Evolutionary conservation across 2,888 invertebrate species (phyloP), one percentile per base, ranked within the genome.

Genomic region (Cyrtodaria siliqua): DNA sequence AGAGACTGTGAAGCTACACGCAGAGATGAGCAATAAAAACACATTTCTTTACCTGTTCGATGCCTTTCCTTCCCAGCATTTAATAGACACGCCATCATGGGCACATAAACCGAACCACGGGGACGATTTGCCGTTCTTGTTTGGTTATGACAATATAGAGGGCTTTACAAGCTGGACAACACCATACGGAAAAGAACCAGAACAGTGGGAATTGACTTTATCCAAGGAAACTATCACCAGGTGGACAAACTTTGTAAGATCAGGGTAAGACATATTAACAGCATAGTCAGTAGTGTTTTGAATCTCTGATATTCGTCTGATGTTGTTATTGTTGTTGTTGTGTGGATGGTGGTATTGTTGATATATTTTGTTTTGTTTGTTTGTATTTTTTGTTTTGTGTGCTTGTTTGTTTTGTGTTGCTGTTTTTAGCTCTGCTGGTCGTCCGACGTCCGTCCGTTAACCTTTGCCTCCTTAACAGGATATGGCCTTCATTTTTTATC

Each of bases 191-290:
- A 33, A 27, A 1, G 68, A 80, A 29, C 95, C 96, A 33, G 96
- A 96, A 16, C 95, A 95, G 1, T 96, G 96, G 89, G 98, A 98
- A 93, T 95, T 96, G 27, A 95, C 96, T 85, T 95, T 98, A 83
- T 96, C 97, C 90, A 95, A 95, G 91, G 94, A 96, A 79, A 96
- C 98, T 92, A 97, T 98, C 97, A 95, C 96, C 91, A 97, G 97
- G 93, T 98, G 97, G 97, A 96, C 97, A 0, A 98, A 98, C 93
- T 98, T 98, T 92, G 98, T 97, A 50, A 96, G 96, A 94, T 96
- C 96, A 82, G 98, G 98, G 98, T 98, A 94, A 83, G 64, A 38
- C n/a, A n/a, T n/a, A n/a, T n/a, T n/a, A n/a, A n/a, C n/a, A n/a
- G n/a, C n/a, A n/a, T n/a, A n/a, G n/a, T n/a, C n/a, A n/a, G n/a